Evolutionary conservation across 2,888 invertebrate species (phyloP), one percentile per base, ranked within the genome.

Genomic region (Eumerus sabulonum): DNA sequence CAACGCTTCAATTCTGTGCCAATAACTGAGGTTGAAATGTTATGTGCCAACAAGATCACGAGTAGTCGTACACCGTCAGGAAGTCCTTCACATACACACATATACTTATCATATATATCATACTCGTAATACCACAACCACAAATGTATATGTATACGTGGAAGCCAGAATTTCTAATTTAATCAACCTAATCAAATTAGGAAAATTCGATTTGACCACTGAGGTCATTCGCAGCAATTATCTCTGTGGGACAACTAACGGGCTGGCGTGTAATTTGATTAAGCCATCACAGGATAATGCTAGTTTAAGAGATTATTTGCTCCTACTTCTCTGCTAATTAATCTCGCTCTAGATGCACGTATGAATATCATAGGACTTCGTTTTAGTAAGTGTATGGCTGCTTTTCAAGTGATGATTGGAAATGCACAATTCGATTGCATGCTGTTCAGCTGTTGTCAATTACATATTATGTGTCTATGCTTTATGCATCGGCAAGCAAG

Each of bases 141-240:
- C 54, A 27, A 27, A 27, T 35, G 42, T 40, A n/a, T 47, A 60
- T 13, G 7, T n/a, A 50, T 47, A 59, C 60, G 7, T 18, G 40
- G 16, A 17, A 35, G 47, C 53, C 38, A 35, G 12, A 27, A 72
- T 67, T 50, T 44, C 62, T 77, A 77, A 77, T 77, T 73, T 59
- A 68, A 74, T 73, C 73, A 74, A 48, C 51, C 47, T 79, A 74
- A 79, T 79, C 67, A 63, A 73, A 79, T 79, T 79, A 79, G 77
- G 36, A 68, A n/a, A 77, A 72, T 67, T 74, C 77, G 53, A 68
- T 74, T 73, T 67, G 35, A 40, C 63, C 59, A 74, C 63, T 60
- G 73, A 67, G 62, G 68, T 74, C 67, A 54, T 68, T 79, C 74
- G 63, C 53, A 68, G 57, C 68, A 74, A 74, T 79, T 79, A 79